Conservation (phyloP, 2,113 vertebrate genomes). For the Psophia crepitans region DNA sequence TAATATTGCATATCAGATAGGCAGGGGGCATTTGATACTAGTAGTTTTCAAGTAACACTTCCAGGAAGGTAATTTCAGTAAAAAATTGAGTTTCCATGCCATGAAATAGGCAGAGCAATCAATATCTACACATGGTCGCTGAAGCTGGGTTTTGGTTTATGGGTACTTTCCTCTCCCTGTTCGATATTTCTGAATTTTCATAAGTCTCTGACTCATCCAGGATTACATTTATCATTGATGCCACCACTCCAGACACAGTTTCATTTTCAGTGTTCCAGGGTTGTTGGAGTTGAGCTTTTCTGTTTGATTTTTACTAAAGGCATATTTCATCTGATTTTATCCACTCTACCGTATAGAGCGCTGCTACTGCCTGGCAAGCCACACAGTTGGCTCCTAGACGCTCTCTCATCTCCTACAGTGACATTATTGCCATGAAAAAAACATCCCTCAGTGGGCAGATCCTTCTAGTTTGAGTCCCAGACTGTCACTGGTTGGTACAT, state of each 20-base stretch:
- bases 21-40: neutral
- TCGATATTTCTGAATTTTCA: neutral
- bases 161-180: neutral
- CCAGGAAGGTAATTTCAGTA: neutral
- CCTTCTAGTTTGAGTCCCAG: neutral
- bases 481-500: neutral
- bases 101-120: neutral
- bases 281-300: neutral
- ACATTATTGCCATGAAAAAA: neutral
- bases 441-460: neutral
- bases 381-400: neutral
- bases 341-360: rapidly evolving
- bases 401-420: neutral
- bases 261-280: neutral
- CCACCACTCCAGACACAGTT: neutral
- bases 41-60: neutral
- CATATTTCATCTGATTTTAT: neutral
- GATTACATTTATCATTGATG: neutral
- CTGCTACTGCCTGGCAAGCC: neutral
- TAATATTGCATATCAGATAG: neutral
- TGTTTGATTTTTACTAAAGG: neutral
- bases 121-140: neutral
- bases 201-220: neutral
- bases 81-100: neutral
- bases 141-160: neutral